Base-by-base conservation (phyloP, 2,888 invertebrate species). In the Ecdyonurus torrentis region DNA sequence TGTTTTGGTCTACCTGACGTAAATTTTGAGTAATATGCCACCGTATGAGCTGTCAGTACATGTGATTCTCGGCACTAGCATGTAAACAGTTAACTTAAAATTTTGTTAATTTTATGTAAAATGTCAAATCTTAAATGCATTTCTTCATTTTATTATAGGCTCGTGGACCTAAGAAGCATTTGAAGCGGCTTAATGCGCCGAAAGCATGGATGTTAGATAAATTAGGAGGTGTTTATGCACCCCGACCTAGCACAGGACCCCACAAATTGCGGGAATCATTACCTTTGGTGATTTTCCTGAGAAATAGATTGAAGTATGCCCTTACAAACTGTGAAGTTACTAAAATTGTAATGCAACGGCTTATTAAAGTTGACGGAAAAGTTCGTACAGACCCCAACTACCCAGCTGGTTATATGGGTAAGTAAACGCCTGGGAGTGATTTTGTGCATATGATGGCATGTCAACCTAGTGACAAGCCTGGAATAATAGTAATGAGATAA, bases 191-290 rank as follows among this genome's bases (percentile, higher is more conserved):
- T 73, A 89, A 91, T 76, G 99, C 99, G 65, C 99, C 99, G 15
- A 97, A 96, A 80, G 93, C 98, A 89, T 99, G 99, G 99, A 98
- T 99, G 97, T 86, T 99, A 84, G 98, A 97, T 83, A 99, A 99
- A 80, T 81, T 98, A 72, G 94, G 95, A 68, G 98, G 98, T 74
- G 94, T 92, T 65, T 98, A 93, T 75, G 98, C 99, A 69, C 98
- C 98, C 67, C 87, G 96, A 72, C 98, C 99, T 66, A 91, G 92
- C 74, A 89, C 93, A 68, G 99, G 99, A 64, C 98, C 99, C 65
- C 99, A 99, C 83, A 97, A 95, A 77, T 79, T 97, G 69, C 84
- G 98, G 70, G 99, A 99, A 78, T 98, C 95, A 63, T 79, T 99
- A 69, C 99, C 99, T 25, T 80, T 99, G 68, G 89, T 96, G 66